Evolutionary conservation across 1,140 invertebrate species (phyloP).

Genomic region (Pseudachorutes palmiensis): DNA sequence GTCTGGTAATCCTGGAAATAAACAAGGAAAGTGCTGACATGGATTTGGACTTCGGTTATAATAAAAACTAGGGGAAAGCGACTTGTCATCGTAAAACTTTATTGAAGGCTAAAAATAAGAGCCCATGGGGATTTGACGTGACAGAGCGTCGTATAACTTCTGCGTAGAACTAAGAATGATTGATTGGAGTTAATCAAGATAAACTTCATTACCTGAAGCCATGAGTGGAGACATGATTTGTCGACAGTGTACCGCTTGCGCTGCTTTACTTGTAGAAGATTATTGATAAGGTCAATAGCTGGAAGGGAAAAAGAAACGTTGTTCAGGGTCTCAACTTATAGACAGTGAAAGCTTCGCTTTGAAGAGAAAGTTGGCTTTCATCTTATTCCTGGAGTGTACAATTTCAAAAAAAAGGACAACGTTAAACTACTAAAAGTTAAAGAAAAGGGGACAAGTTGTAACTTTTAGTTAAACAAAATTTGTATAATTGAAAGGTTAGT

Average conservation of each 20-base stretch:
- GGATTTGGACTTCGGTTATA: conserved; percentile 3
- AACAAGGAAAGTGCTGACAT: conserved; percentile 19
- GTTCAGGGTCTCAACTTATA: neutral
- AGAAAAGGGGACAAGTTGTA: too few relatives aligned
- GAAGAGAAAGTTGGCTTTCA: too few relatives aligned
- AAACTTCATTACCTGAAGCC: conserved; percentile 74
- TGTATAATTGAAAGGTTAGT: too few relatives aligned
- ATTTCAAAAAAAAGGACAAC: too few relatives aligned
- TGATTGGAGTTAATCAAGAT: too few relatives aligned
- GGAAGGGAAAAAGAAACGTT: conserved; percentile 43
- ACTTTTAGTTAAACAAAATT: too few relatives aligned
- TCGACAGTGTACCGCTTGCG: conserved; percentile 93
- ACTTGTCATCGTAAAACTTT: neutral
- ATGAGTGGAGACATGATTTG: conserved; percentile 87
- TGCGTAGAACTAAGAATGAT: too few relatives aligned
- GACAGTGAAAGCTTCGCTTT: too few relatives aligned
- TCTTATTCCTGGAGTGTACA: too few relatives aligned
- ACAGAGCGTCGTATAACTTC: neutral
- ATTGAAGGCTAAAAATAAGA: neutral
- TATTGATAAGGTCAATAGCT: conserved; percentile 97
- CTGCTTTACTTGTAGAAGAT: conserved; percentile 96
- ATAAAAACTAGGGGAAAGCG: neutral
- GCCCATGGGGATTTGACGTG: neutral
- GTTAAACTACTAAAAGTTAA: too few relatives aligned
- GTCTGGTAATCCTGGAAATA: conserved; percentile 78